Evolutionary conservation across 2,888 invertebrate species (phyloP).

Genomic region (Mayetiola destructor): DNA sequence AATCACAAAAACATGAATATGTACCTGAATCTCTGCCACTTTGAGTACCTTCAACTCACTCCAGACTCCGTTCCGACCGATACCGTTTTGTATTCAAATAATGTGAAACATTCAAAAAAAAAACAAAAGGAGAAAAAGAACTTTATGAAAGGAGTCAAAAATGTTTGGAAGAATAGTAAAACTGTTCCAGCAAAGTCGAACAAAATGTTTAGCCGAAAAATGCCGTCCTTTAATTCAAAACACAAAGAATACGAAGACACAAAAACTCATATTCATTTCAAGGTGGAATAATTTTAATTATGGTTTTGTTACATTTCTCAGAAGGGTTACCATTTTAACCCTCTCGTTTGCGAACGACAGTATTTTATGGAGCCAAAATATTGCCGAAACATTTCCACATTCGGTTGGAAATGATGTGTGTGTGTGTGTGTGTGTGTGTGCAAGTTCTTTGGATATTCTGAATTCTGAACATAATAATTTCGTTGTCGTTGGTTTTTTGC

Average conservation of each 20-base stretch:
- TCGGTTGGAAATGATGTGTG: background rate
- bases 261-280: conserved; percentile 1
- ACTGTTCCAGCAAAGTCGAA: too few relatives aligned
- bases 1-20: too few relatives aligned
- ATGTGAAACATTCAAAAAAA: background rate
- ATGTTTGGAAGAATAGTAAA: background rate
- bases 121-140: background rate
- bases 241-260: too few relatives aligned
- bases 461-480: background rate
- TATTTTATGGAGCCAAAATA: too few relatives aligned
- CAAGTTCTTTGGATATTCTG: too few relatives aligned
- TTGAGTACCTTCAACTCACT: too few relatives aligned
- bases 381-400: too few relatives aligned
- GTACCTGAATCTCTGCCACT: too few relatives aligned
- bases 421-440: background rate
- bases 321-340: background rate
- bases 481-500: background rate
- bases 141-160: background rate
- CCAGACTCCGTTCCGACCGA: too few relatives aligned
- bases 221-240: conserved; percentile 10
- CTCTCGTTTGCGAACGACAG: background rate
- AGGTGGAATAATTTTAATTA: conserved; percentile 12
- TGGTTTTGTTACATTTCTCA: conserved; percentile 13
- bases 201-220: too few relatives aligned
- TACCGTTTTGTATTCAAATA: background rate